phyloP scores from a whole-genome alignment of 2,113 vertebrate species.

The Anhinga rufa region DNA sequence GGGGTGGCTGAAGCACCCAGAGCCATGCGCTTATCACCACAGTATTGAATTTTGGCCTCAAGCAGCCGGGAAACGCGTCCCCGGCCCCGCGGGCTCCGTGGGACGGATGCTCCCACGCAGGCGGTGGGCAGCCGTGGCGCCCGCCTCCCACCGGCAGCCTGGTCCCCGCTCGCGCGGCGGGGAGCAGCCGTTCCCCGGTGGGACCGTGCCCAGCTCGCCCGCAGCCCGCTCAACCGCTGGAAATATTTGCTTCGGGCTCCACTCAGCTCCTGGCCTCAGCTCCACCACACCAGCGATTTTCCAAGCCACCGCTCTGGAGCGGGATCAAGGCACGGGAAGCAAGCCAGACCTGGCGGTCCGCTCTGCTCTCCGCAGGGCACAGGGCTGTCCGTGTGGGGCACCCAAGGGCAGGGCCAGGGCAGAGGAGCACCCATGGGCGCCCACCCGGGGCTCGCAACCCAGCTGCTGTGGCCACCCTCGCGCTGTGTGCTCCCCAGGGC shows the following conservation, averaged over 20 bases:
- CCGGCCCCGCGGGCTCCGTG: rapidly evolving
- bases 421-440: neutral
- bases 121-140: neutral
- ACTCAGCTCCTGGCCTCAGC: neutral
- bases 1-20: rapidly evolving
- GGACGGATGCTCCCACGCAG: neutral
- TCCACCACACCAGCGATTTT: neutral
- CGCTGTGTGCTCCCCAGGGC: rapidly evolving
- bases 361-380: rapidly evolving
- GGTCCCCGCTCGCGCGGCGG: rapidly evolving
- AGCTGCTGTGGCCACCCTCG: rapidly evolving
- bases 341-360: rapidly evolving
- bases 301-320: slow-evolving; percentile 1
- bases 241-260: neutral
- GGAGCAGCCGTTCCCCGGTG: neutral
- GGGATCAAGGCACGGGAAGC: neutral
- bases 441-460: rapidly evolving
- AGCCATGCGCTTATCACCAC: rapidly evolving
- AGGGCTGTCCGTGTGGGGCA: neutral
- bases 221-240: neutral
- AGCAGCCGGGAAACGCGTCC: neutral
- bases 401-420: rapidly evolving
- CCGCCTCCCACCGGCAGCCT: neutral
- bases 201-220: neutral
- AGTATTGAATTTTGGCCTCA: neutral